These are phyloP conservation scores for Amia ocellicauda DNA, from an alignment of 2,113 vertebrate genomes.

Conservation along the genomic window DNA sequence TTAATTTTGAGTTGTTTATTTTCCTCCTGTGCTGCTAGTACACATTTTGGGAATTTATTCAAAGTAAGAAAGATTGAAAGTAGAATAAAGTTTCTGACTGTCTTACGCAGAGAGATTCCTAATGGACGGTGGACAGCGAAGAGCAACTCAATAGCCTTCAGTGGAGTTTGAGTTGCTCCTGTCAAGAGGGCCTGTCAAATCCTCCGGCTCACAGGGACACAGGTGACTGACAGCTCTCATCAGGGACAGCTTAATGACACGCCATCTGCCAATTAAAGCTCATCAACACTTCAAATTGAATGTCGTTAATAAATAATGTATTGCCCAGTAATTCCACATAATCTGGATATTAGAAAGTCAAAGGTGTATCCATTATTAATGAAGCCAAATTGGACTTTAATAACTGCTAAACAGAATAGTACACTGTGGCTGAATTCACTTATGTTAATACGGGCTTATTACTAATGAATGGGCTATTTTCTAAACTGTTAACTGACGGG, in stretches of 20 bases:
- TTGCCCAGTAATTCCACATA: constrained; percentile 73
- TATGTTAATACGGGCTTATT: constrained; percentile 77
- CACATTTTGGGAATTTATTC: no score
- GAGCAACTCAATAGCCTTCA: no score
- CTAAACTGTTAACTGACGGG: constrained; percentile 74
- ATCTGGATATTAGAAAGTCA: constrained; percentile 80
- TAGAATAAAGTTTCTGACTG: no score
- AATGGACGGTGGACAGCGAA: no score
- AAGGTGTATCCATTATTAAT: constrained; percentile 80
- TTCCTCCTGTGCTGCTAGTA: no score
- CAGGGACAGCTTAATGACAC: constrained; percentile 68
- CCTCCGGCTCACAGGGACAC: no score
- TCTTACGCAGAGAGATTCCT: no score
- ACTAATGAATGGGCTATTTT: constrained; percentile 70
- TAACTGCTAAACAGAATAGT: constrained; percentile 72
- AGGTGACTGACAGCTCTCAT: constrained; percentile 47
- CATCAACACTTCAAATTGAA: constrained; percentile 75
- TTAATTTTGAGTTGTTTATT: no score
- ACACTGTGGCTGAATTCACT: constrained; percentile 71
- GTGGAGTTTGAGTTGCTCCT: no score
- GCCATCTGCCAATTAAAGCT: constrained; percentile 70
- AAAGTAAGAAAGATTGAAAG: no score
- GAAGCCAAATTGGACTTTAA: constrained; percentile 78
- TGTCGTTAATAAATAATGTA: constrained; percentile 78
- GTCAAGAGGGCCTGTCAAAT: no score